A percentile compares a stretch with the other conserved stretches of the same genome.
These are phyloP conservation scores for Melanerpes formicivorus DNA, from an alignment of 2,113 vertebrate species.

Conservation along the genomic window DNA sequence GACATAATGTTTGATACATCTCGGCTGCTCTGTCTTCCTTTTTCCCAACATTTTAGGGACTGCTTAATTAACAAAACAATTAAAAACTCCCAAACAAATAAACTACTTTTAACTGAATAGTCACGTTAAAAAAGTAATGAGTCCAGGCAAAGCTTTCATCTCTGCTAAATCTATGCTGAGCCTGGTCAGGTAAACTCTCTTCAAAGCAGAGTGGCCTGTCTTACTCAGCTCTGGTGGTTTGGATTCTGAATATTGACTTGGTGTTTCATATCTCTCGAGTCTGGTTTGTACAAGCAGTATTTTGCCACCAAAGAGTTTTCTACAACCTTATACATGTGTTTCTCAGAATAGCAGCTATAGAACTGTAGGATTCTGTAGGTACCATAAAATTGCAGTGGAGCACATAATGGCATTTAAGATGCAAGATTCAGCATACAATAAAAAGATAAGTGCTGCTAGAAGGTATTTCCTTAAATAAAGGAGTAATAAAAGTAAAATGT, in stretches of 20 bases:
- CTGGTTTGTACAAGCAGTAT: not conserved
- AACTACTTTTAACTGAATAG: not conserved
- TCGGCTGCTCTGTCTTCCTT: not conserved
- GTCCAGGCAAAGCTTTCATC: not conserved
- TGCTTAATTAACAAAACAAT: not conserved
- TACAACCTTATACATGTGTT: rapidly evolving
- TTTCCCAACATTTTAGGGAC: not conserved
- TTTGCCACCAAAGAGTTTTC: not conserved
- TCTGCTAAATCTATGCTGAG: not conserved
- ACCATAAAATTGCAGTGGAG: not conserved
- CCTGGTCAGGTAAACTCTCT: not conserved
- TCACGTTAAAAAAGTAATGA: not conserved
- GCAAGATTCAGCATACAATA: not conserved
- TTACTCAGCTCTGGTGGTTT: not conserved
- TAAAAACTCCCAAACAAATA: not conserved
- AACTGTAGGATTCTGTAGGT: not conserved
- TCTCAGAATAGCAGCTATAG: not conserved
- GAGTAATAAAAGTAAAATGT: too few species aligned
- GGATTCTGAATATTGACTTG: not conserved
- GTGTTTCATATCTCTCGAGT: not conserved
- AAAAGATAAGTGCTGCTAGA: not conserved
- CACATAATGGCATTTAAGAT: not conserved
- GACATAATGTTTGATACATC: not conserved
- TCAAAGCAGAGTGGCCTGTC: not conserved
- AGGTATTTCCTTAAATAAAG: not conserved